Percentiles rank a stretch among this genome's conserved stretches.
These are phyloP conservation scores for Tiaroga cobitis DNA, from an alignment of 2,797 vertebrate genomes.

Conservation along the genomic window DNA sequence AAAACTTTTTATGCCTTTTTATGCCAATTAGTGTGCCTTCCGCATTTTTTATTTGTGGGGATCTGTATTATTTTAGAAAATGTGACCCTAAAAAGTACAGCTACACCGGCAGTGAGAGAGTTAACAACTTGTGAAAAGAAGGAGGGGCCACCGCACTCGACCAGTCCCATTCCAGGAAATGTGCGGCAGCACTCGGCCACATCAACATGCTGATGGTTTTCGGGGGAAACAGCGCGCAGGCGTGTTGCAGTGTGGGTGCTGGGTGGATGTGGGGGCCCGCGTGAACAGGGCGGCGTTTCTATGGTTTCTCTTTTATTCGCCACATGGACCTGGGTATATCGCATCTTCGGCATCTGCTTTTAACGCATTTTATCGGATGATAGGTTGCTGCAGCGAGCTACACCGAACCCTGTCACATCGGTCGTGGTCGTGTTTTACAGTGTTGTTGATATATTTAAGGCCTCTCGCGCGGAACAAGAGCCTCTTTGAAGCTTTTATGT, in stretches of 20 bases:
- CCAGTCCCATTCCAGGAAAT: slow-evolving; percentile 40
- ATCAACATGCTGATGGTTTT: not conserved
- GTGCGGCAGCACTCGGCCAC: not conserved
- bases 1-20: not conserved
- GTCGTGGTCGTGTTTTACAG: not conserved
- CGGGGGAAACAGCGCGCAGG: not conserved
- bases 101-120: not conserved
- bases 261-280: not conserved
- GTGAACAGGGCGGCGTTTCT: slow-evolving; percentile 41
- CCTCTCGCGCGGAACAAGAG: not conserved
- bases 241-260: slow-evolving; percentile 3
- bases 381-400: not conserved
- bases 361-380: not conserved
- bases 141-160: slow-evolving; percentile 32
- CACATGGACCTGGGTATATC: not conserved
- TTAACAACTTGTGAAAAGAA: not conserved
- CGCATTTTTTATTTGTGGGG: not conserved
- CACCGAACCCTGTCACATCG: not conserved
- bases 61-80: not conserved
- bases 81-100: not conserved
- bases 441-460: not conserved
- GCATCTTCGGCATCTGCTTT: not conserved
- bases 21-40: too few relatives aligned
- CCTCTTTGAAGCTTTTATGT: slow-evolving; percentile 21
- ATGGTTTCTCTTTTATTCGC: slow-evolving; percentile 12